Evolutionary conservation across 2,888 invertebrate genomes (phyloP).

Genomic region (Drosophila algonquin): DNA sequence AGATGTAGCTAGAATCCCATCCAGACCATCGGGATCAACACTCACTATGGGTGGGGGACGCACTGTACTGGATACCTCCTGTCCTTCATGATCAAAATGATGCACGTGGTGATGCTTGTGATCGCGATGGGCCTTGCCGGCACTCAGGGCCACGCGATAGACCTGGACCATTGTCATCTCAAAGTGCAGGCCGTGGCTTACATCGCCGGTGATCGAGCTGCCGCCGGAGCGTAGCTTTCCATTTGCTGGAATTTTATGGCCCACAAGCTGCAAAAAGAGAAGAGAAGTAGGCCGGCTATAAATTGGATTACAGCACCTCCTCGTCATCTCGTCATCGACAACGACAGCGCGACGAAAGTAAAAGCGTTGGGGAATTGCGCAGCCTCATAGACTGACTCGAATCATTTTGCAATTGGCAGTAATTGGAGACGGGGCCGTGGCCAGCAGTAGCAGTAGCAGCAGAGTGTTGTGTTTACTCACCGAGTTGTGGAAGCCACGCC

Average conservation of each 20-base stretch:
- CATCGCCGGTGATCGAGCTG: slow-evolving; percentile 81
- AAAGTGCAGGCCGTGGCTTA: slow-evolving; percentile 82
- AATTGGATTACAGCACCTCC: background rate
- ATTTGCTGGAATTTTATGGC: slow-evolving; percentile 90
- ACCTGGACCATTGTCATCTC: slow-evolving; percentile 92
- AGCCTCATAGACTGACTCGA: background rate
- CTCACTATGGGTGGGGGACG: slow-evolving; percentile 84
- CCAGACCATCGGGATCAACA: background rate
- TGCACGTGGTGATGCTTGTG: slow-evolving; percentile 95
- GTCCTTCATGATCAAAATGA: slow-evolving; percentile 90
- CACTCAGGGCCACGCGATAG: slow-evolving; percentile 91
- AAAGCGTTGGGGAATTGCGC: background rate
- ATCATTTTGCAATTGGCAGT: slow-evolving; percentile 6
- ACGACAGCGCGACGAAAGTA: background rate
- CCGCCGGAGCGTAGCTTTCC: slow-evolving; percentile 90
- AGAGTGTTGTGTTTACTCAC: slow-evolving; percentile 85
- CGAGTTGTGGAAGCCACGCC: slow-evolving; percentile 93
- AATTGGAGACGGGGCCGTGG: slow-evolving; percentile 15
- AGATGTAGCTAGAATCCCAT: too few species aligned
- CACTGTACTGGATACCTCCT: slow-evolving; percentile 86
- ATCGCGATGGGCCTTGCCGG: slow-evolving; percentile 93
- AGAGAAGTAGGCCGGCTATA: background rate
- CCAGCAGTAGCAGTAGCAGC: slow-evolving; percentile 3
- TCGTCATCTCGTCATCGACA: background rate
- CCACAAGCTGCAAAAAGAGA: slow-evolving; percentile 87